Conservation (phyloP, 2,113 vertebrate genomes). For the Anolis sagrei region DNA sequence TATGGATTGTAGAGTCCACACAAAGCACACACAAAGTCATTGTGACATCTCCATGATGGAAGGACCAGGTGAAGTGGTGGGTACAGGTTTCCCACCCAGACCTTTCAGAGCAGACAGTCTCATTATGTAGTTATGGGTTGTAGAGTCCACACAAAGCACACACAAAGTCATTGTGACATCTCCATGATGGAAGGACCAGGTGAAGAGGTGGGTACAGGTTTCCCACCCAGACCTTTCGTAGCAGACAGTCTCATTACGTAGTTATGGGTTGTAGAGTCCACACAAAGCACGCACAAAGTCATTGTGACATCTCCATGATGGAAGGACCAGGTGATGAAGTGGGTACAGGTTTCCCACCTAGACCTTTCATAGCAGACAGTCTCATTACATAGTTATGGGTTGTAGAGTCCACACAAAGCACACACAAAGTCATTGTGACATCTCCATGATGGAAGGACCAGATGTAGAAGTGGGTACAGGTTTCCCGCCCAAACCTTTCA, state of each 20-base stretch:
- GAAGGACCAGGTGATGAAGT: not conserved
- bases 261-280: no score
- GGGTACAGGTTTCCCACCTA: conserved; percentile 22
- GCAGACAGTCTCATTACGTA: no score
- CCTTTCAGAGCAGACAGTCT: no score
- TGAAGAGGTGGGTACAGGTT: conserved; percentile 5
- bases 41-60: conserved; percentile 34
- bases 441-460: conserved; percentile 40
- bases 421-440: conserved; percentile 24
- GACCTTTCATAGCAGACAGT: no score
- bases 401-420: no score
- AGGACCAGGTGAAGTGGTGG: not conserved
- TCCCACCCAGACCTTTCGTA: no score
- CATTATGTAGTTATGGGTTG: no score
- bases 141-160: no score
- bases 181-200: conserved; percentile 10
- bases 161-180: conserved; percentile 29
- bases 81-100: conserved; percentile 1
- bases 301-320: conserved; percentile 32
- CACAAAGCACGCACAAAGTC: no score
- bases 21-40: no score
- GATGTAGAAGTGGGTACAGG: not conserved
- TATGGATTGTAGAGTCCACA: not conserved
- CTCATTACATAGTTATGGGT: no score
- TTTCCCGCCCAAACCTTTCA: no score